Conservation (phyloP, 1,140 invertebrate genomes). For the Probaryconus sp. region DNA sequence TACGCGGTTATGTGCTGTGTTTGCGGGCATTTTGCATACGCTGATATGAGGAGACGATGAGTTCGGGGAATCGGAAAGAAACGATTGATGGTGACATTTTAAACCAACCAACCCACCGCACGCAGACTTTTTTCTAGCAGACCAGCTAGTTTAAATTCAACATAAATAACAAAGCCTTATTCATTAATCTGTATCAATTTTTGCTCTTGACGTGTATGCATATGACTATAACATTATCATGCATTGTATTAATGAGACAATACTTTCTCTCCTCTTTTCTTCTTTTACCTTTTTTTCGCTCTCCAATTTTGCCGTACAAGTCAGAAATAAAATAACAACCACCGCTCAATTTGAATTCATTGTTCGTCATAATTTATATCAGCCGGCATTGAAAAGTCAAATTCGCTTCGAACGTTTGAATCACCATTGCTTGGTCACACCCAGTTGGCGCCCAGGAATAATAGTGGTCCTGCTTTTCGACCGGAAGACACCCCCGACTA, state of each 20-base stretch:
- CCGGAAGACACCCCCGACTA: constrained; percentile 69
- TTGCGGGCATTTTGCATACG: constrained; percentile 61
- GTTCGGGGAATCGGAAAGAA: constrained; percentile 60
- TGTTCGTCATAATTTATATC: constrained; percentile 55
- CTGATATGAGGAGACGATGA: constrained; percentile 56
- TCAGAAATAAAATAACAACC: constrained; percentile 5
- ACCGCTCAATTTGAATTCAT: constrained; percentile 51
- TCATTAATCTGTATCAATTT: background rate
- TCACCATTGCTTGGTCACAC: constrained; percentile 68
- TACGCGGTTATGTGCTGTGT: constrained; percentile 71
- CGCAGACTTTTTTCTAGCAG: constrained; percentile 42
- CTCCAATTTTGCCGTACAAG: no score
- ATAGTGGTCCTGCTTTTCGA: constrained; percentile 61
- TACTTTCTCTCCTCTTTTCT: background rate
- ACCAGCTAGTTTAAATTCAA: constrained; percentile 41
- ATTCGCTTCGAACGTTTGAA: constrained; percentile 55
- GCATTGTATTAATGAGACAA: no score
- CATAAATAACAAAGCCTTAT: constrained; percentile 45
- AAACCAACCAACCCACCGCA: constrained; percentile 49
- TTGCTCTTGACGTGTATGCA: no score
- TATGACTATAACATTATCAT: no score
- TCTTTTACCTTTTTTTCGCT: background rate
- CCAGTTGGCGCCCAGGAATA: constrained; percentile 68
- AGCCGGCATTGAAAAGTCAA: constrained; percentile 56
- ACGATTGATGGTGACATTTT: constrained; percentile 61